Conservation (phyloP, 2,888 invertebrate genomes). For the Chrysomela aeneicollis region DNA sequence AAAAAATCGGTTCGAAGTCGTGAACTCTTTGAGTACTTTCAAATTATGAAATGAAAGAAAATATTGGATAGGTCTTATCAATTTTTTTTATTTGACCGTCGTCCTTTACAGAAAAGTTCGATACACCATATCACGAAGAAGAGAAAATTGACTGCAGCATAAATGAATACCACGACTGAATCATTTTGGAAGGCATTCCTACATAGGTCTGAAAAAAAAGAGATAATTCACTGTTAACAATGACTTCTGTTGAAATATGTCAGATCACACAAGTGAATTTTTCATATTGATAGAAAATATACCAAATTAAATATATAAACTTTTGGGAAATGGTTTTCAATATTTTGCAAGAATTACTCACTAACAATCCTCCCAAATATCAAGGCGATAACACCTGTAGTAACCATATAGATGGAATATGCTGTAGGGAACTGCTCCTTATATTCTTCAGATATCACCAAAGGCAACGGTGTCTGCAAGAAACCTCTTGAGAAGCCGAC, state of each 20-base stretch:
- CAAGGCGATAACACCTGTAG: constrained; percentile 73
- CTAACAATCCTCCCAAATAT: constrained; percentile 74
- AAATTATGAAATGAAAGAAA: too few species aligned
- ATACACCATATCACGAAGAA: neutral
- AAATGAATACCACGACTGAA: neutral
- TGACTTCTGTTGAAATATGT: too few species aligned
- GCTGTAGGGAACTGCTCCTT: constrained; percentile 76
- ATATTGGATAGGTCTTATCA: too few species aligned
- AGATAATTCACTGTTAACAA: too few species aligned
- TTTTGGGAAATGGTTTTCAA: too few species aligned
- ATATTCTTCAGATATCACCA: constrained; percentile 73
- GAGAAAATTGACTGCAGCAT: neutral
- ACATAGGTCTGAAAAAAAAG: neutral
- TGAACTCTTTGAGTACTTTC: too few species aligned
- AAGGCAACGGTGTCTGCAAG: constrained; percentile 74
- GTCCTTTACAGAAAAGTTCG: neutral
- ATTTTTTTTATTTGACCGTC: neutral
- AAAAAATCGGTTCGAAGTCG: too few species aligned
- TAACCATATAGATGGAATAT: constrained; percentile 74
- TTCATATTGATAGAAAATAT: too few species aligned
- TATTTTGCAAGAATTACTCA: constrained; percentile 49
- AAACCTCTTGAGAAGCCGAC: constrained; percentile 75
- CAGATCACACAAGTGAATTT: too few species aligned
- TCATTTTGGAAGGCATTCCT: neutral
- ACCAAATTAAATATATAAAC: too few species aligned